Evolutionary conservation across 92 coral and sea anemone genomes (phyloP), one percentile per base, ranked within the genome.

Genomic region (Desmophyllum pertusum): DNA sequence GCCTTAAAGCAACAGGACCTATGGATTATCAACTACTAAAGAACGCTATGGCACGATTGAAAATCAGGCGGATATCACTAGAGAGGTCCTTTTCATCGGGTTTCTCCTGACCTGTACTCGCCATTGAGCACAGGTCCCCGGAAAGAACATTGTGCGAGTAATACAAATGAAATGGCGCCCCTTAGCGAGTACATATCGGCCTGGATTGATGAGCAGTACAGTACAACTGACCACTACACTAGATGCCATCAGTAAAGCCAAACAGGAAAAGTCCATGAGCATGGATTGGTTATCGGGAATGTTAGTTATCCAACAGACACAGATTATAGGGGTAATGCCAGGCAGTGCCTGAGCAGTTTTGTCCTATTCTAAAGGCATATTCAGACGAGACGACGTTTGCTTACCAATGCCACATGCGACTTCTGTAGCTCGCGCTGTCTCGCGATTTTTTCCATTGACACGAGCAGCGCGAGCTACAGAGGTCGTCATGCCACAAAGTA

Each of bases 91-190:
- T 89, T 29, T 83, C 95, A 10, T 91, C 93, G 27, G 92, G 93
- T 36, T n/a, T 85, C 92, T 50, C 90, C 95, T 43, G 98, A 94
- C 70, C 46, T 91, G 69, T 86, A 89, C 80, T 94, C 98, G 3
- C 98, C 98, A n/a, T n/a, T 25, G 98, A 92, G 39, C 83, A 76
- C 70, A 77, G 92, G 48, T 91, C 94, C n/a, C 94, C 98, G 0
- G 94, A 89, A 4, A 86, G 98, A 63, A 75, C 98, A 3, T 18
- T 89, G n/a, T n/a, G 82, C 80, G 5, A 65, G 76, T 42, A 88
- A 71, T 63, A 67, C 91, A n/a, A n/a, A 23, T 36, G 86, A 13
- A 91, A 84, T 75, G 87, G 81, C 37, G n/a, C 76, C 92, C 6
- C 59, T 86, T 4, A 79, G 57, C 39, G 79, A n/a, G 89, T 6